A percentile compares a stretch with the other conserved stretches of the same genome.
Evolutionary conservation across 2,888 invertebrate genomes (phyloP).

Genomic region (Hyalella azteca): DNA sequence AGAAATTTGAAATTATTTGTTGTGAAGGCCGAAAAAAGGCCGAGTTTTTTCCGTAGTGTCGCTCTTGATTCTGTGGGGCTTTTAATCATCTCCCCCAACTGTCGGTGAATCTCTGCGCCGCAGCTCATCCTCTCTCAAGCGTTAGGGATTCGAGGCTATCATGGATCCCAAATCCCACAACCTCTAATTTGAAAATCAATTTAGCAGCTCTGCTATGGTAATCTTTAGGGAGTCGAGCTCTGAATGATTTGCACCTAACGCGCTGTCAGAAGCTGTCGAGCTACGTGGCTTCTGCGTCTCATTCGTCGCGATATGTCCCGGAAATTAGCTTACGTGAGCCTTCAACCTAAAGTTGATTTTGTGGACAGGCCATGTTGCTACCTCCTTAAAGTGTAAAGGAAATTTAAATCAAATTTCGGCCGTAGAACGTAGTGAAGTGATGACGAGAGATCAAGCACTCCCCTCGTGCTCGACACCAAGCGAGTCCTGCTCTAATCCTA

Average conservation of each 20-base stretch:
- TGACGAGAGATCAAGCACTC: slow-evolving; percentile 26
- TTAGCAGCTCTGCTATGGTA: slow-evolving; percentile 38
- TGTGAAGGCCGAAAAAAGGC: slow-evolving; percentile 8
- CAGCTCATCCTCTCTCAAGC: slow-evolving; percentile 34
- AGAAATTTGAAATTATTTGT: too few relatives aligned
- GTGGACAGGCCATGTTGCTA: too few relatives aligned
- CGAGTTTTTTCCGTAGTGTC: background rate
- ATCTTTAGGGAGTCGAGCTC: slow-evolving; percentile 34
- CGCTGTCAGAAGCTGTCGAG: background rate
- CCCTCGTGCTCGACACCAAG: slow-evolving; percentile 35
- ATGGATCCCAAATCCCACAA: slow-evolving; percentile 39
- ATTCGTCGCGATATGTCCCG: background rate
- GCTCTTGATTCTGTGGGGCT: background rate
- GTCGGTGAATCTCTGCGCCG: slow-evolving; percentile 23
- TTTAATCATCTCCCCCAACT: slow-evolving; percentile 35
- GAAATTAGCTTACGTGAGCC: too few relatives aligned
- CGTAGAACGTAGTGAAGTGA: background rate
- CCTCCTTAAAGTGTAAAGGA: too few relatives aligned
- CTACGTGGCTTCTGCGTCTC: background rate
- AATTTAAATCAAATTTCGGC: background rate
- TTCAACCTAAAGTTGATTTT: too few relatives aligned
- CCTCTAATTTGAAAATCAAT: slow-evolving; percentile 40
- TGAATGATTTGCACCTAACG: slow-evolving; percentile 32
- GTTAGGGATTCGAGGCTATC: slow-evolving; percentile 36
- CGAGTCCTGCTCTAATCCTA: slow-evolving; percentile 23